Conservation (phyloP, 2,113 vertebrate species). For the Rhodinocichla rosea region DNA sequence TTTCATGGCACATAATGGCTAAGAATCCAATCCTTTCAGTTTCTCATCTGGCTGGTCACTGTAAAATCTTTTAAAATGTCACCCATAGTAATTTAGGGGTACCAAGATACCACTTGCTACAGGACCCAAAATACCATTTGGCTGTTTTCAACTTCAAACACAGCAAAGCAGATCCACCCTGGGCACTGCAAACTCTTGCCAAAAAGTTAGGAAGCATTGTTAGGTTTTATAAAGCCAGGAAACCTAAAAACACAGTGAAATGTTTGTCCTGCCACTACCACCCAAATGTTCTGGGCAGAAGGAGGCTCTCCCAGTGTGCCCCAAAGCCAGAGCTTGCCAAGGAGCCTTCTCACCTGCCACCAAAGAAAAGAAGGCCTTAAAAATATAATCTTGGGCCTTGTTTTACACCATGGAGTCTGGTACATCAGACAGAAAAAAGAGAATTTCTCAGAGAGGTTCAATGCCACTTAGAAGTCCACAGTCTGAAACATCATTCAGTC, state of each 20-base stretch:
- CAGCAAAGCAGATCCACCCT: neutral
- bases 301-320: rapidly evolving
- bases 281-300: neutral
- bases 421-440: neutral
- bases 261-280: neutral
- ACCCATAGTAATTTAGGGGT: neutral
- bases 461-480: neutral
- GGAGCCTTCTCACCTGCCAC: neutral
- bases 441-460: neutral
- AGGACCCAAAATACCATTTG: neutral
- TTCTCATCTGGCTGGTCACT: neutral
- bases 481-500: neutral
- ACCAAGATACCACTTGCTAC: neutral
- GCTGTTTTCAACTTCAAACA: neutral
- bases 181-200: neutral
- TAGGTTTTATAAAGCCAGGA: neutral
- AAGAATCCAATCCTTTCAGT: neutral
- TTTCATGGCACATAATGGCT: neutral
- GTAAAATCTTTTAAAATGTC: neutral
- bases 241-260: neutral
- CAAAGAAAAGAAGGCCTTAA: neutral
- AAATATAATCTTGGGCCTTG: neutral
- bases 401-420: neutral
- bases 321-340: neutral
- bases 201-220: neutral